Evolutionary conservation across 2,113 vertebrate genomes (phyloP).

Genomic region (Nannobrachium achirus): DNA sequence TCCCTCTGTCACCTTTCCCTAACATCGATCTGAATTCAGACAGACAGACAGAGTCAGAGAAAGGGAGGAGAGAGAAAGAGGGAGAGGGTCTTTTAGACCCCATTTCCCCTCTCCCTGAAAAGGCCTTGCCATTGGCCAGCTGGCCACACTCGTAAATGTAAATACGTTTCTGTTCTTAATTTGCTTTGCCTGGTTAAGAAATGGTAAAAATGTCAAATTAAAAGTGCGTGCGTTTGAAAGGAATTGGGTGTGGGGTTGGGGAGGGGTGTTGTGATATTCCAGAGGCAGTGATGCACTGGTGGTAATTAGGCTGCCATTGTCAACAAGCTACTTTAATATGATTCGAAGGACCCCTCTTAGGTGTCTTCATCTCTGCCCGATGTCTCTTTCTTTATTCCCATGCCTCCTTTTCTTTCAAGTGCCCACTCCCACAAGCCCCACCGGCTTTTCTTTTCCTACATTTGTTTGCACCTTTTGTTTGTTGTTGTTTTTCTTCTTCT

Average conservation of each 20-base stretch:
- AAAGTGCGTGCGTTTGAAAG: constrained; percentile 31
- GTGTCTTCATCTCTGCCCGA: constrained; percentile 53
- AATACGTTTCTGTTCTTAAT: no score
- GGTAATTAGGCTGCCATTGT: constrained; percentile 81
- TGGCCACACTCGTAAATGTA: no score
- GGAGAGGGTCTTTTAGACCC: no score
- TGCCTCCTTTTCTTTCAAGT: neutral
- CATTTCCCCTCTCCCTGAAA: no score
- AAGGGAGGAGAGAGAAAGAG: neutral
- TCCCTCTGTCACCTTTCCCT: constrained; percentile 21
- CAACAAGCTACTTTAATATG: constrained; percentile 79
- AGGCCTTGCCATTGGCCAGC: no score
- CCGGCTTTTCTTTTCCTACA: neutral
- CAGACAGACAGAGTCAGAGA: constrained; percentile 18
- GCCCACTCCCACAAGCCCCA: neutral
- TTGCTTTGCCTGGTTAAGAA: neutral
- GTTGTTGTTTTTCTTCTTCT: neutral
- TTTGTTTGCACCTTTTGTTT: neutral
- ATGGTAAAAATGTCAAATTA: no score
- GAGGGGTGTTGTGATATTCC: constrained; percentile 62
- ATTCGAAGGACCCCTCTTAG: constrained; percentile 60
- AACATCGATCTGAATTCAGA: constrained; percentile 74
- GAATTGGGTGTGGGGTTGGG: constrained; percentile 28
- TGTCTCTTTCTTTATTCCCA: constrained; percentile 40
- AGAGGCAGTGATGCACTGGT: constrained; percentile 38